Percentiles rank a stretch among this genome's conserved stretches.
Conservation (phyloP, 2,113 vertebrate genomes). For the Atlantisia rogersi region DNA sequence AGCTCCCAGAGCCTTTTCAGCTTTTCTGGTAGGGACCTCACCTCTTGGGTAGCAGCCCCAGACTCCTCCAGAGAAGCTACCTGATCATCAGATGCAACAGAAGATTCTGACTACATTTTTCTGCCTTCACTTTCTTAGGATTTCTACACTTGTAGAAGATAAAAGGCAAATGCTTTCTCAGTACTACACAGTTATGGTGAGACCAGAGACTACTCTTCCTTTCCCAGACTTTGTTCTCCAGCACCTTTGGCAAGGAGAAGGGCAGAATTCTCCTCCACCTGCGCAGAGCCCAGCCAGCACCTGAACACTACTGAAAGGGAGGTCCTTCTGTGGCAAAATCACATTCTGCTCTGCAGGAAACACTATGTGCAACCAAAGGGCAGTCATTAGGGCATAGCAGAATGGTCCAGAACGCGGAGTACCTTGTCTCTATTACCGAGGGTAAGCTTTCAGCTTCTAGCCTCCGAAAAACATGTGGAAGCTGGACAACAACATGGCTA, state of each 20-base stretch:
- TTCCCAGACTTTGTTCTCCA: not conserved
- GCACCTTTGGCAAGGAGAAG: not conserved
- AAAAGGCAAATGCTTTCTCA: not conserved
- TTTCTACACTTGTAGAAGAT: not conserved
- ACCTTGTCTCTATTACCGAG: constrained; percentile 83
- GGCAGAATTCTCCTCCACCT: not conserved
- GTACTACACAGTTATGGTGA: not conserved
- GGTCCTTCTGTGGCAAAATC: too few species aligned
- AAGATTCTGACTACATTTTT: not conserved
- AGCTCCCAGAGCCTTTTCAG: too few species aligned
- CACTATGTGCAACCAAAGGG: not conserved
- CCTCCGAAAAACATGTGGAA: constrained; percentile 94
- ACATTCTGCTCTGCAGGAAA: not conserved
- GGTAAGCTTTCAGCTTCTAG: constrained; percentile 80
- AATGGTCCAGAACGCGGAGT: not conserved
- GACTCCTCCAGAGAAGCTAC: too few species aligned
- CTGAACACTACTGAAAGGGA: not conserved
- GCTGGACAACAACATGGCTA: constrained; percentile 89
- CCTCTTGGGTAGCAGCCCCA: too few species aligned
- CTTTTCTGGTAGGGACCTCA: too few species aligned
- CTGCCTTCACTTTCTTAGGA: not conserved
- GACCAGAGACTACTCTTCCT: not conserved
- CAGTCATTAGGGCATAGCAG: not conserved
- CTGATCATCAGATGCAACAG: not conserved
- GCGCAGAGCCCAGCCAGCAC: not conserved